Base-by-base conservation (phyloP, 2,888 invertebrate genomes). In the Steinernema hermaphroditum region DNA sequence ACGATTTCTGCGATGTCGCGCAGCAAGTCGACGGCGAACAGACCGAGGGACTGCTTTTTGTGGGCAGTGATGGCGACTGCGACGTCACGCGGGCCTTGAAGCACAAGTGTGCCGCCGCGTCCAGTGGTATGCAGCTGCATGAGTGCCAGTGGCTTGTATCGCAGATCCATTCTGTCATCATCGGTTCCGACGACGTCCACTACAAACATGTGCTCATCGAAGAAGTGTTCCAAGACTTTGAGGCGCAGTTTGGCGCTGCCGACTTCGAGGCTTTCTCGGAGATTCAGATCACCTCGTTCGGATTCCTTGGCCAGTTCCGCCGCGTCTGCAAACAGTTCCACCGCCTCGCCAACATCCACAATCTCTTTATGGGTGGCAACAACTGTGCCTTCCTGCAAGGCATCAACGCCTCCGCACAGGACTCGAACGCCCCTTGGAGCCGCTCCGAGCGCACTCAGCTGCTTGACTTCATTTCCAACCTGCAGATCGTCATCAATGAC, bases 321-420 rank as follows among this genome's bases (percentile, higher is more conserved):
- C n/a, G 46, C 4, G n/a, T 46, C n/a, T 46, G 46, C 46, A 46
- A 46, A n/a, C 46, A 46, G 46, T 46, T 46, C 46, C 16, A 19
- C 46, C 46, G 46, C 46, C 16, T 46, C 46, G 46, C 46, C 46
- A 46, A 46, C 46, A 46, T 46, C 46, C 6, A 46, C 46, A 46
- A 46, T n/a, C 46, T 46, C 9, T 46, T 46, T n/a, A 46, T 46
- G 6, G 46, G 46, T 4, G 46, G 46, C 6, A 19, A 16, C 46
- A 46, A 46, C 46, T 46, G 46, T n/a, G 46, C n/a, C n/a, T 46
- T 46, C 46, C 16, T 46, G n/a, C 16, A 46, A n/a, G n/a, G 46
- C 46, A 46, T 46, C 46, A 16, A 46, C n/a, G 46, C 46, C n/a
- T 46, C 46, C 46, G 22, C 22, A 4, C n/a, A 46, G n/a, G 46